Evolutionary conservation across 1,140 invertebrate genomes (phyloP).

Genomic region (Achroia grisella): DNA sequence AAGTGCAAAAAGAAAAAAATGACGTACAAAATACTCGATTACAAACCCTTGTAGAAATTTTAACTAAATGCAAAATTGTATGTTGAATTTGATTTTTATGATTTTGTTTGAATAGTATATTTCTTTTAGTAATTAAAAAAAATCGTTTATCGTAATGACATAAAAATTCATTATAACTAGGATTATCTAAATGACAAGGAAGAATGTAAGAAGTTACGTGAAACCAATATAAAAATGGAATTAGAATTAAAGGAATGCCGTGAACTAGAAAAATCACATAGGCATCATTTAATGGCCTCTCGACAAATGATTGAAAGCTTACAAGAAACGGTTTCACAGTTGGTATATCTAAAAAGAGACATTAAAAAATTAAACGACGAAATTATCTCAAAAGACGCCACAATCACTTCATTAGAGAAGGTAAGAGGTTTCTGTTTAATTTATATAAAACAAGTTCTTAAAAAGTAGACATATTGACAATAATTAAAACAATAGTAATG

Average conservation of each 20-base stretch:
- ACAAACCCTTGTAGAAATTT: slow-evolving; percentile 39
- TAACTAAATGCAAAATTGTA: slow-evolving; percentile 57
- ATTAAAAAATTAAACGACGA: slow-evolving; percentile 57
- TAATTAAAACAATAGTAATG: not conserved
- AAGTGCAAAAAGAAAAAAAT: slow-evolving; percentile 8
- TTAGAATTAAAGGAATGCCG: slow-evolving; percentile 44
- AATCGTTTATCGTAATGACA: not conserved
- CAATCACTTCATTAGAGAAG: slow-evolving; percentile 42
- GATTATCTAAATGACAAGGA: slow-evolving; percentile 42
- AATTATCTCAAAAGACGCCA: slow-evolving; percentile 37
- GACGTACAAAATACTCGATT: slow-evolving; percentile 19
- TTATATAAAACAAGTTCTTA: not conserved
- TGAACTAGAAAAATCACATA: slow-evolving; percentile 57
- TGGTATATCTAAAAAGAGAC: slow-evolving; percentile 62
- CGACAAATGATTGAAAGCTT: slow-evolving; percentile 64
- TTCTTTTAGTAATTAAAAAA: no score
- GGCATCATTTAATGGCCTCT: slow-evolving; percentile 47
- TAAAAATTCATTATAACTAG: slow-evolving; percentile 16
- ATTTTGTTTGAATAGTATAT: no score
- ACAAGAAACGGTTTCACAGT: slow-evolving; percentile 60
- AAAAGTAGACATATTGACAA: not conserved
- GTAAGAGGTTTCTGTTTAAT: slow-evolving; percentile 19
- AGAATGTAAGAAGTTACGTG: slow-evolving; percentile 41
- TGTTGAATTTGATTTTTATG: slow-evolving; percentile 11
- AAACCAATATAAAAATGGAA: slow-evolving; percentile 48